Evolutionary conservation across 2,888 invertebrate species (phyloP).

Genomic region (Lamellibrachia columna): DNA sequence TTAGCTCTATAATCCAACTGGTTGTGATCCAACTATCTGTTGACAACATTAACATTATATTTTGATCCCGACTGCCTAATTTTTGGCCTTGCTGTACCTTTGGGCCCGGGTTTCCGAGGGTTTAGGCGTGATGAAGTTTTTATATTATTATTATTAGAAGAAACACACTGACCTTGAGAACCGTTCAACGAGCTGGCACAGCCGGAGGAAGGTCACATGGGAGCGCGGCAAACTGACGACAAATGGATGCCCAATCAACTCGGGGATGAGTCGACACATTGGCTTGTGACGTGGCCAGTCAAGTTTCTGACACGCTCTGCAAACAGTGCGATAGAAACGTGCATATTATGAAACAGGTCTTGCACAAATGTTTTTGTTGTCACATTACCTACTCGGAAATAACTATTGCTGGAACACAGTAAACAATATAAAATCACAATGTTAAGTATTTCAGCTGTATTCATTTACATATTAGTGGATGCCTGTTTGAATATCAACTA

Average conservation of each 20-base stretch:
- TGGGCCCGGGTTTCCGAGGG: not conserved
- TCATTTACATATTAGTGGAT: no score
- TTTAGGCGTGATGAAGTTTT: constrained; percentile 6
- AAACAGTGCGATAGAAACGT: constrained; percentile 25
- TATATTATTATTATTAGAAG: constrained; percentile 1
- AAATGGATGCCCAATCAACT: constrained; percentile 66
- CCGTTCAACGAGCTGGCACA: constrained; percentile 65
- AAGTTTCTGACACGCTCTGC: constrained; percentile 65
- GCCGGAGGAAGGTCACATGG: constrained; percentile 64
- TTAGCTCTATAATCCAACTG: no score
- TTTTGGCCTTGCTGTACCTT: no score
- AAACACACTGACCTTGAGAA: constrained; percentile 56
- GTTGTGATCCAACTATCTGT: no score
- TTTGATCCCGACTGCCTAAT: no score
- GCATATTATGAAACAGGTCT: not conserved
- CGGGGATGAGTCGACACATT: constrained; percentile 51
- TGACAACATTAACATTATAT: no score
- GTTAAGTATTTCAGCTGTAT: no score
- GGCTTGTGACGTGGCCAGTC: constrained; percentile 64
- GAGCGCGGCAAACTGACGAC: constrained; percentile 67
- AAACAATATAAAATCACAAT: no score
- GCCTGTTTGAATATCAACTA: no score
- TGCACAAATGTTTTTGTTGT: no score
- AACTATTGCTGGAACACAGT: no score
- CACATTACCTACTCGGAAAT: no score